Evolutionary conservation across 2,113 vertebrate genomes (phyloP), one percentile per base, ranked within the genome.

Genomic region (Oriolus oriolus): DNA sequence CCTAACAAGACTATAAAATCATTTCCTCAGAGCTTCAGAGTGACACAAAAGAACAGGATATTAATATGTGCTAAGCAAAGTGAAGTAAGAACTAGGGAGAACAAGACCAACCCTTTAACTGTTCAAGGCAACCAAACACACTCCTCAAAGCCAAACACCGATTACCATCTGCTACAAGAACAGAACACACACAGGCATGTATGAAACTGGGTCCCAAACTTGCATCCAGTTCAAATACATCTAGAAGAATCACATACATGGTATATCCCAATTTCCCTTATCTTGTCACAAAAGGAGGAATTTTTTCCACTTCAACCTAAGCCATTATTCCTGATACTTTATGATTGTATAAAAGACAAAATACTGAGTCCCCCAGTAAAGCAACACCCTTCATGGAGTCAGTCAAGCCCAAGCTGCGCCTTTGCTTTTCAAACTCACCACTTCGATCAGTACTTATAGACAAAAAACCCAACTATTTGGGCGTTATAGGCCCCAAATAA

Each of bases 141-240:
- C 12, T 37, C 20, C 30, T 60, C n/a, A 33, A 61, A 73, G 70
- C 20, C 41, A 71, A 80, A 53, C 45, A 50, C 18, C 59, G n/a
- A 16, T 8, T 50, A 39, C 13, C 37, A 33, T 11, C 30, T 66
- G 26, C 68, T 54, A 9, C 39, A 54, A 70, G 26, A 42, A 42
- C 54, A 69, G 59, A 77, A n/a, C 3, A 5, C 21, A 23, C 44
- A n/a, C 11, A 12, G 1, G 11, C 7, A 13, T 0, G 0, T 21
- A 15, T 10, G 17, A 26, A 59, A 7, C 28, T 5, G 13, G 10
- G 22, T 79, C 54, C 35, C 74, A 57, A 41, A 68, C 20, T 2
- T 35, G 9, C n/a, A 70, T 13, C 49, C 49, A 65, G n/a, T 7
- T 41, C 64, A 53, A 79, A 41, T 0, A 37, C 3, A 59, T 9